Base-by-base conservation (phyloP, 2,113 vertebrate genomes). In the Casuarius casuarius region DNA sequence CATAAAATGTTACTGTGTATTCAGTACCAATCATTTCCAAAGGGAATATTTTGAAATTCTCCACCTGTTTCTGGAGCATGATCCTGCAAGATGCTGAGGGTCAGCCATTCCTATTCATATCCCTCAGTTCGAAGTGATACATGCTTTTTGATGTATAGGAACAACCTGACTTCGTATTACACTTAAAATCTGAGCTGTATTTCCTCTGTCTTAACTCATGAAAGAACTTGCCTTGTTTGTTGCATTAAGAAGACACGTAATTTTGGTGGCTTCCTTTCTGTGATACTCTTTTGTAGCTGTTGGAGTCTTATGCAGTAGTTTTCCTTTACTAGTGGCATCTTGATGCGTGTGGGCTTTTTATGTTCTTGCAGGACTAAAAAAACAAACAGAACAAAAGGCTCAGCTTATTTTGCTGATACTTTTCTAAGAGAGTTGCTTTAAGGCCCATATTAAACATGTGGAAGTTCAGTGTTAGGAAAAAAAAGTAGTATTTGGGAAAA, bases 311-410 rank as follows among this genome's bases (percentile, higher is more conserved):
- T 40, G 2, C 7, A 1, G 49, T 22, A 49, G n/a, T 54, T 93
- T 80, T 66, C 81, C 75, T 89, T 66, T 31, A 5, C 52, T 46
- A 11, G 71, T 10, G 44, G 82, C 67, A 62, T 68, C 29, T 7
- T 94, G 89, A 72, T 66, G 59, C 48, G 82, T 25, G 95, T 65
- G 92, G 91, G 91, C 74, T 81, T 46, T 31, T 33, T 38, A 8
- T 71, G 62, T 44, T 74, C 89, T 72, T 76, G 38, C 87, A 54
- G 78, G 59, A 84, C 80, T 77, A 42, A 94, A 67, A 40, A 68
- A 58, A 76, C 26, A 42, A 87, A 35, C 66, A 22, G 52, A 56
- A 59, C 66, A 68, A 88, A 93, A 48, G 67, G 46, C 49, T 82
- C 12, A 18, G 44, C 86, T 96, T 5, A 6, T 71, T 86, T 77